These are phyloP conservation scores for Halictus ligatus DNA, from an alignment of 2,888 invertebrate species.

Conservation along the genomic window DNA sequence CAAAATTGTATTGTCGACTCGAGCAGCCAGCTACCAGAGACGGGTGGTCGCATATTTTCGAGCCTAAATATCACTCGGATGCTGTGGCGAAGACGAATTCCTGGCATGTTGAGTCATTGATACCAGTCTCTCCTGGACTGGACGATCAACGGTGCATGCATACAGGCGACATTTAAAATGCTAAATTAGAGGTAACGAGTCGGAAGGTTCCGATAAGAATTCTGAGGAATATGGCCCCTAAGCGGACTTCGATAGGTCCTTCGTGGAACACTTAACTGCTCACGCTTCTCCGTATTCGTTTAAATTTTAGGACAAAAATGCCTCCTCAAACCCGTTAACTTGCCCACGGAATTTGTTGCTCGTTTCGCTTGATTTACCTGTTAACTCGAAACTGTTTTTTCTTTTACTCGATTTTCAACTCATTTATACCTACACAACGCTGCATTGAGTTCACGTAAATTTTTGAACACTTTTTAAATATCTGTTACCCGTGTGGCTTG, in stretches of 20 bases:
- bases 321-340: slow-evolving; percentile 22
- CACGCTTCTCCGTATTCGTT: slow-evolving; percentile 51
- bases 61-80: slow-evolving; percentile 53
- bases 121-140: slow-evolving; percentile 39
- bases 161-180: slow-evolving; percentile 61
- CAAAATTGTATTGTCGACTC: slow-evolving; percentile 41
- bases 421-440: not conserved
- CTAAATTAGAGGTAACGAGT: slow-evolving; percentile 71
- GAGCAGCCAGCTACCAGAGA: slow-evolving; percentile 43
- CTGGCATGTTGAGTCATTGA: slow-evolving; percentile 69
- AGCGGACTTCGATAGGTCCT: slow-evolving; percentile 65
- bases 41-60: slow-evolving; percentile 50
- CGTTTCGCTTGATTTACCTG: slow-evolving; percentile 18
- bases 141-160: slow-evolving; percentile 44
- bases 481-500: not conserved
- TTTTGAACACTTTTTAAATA: no score
- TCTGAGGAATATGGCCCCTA: slow-evolving; percentile 64
- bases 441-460: not conserved
- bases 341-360: slow-evolving; percentile 21
- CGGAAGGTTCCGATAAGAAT: slow-evolving; percentile 67
- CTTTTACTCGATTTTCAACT: not conserved
- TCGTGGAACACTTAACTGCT: slow-evolving; percentile 63
- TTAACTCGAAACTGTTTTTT: not conserved
- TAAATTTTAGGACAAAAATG: slow-evolving; percentile 45
- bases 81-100: slow-evolving; percentile 59